Conservation (phyloP, 2,113 vertebrate genomes). For the Neogobius melanostomus region DNA sequence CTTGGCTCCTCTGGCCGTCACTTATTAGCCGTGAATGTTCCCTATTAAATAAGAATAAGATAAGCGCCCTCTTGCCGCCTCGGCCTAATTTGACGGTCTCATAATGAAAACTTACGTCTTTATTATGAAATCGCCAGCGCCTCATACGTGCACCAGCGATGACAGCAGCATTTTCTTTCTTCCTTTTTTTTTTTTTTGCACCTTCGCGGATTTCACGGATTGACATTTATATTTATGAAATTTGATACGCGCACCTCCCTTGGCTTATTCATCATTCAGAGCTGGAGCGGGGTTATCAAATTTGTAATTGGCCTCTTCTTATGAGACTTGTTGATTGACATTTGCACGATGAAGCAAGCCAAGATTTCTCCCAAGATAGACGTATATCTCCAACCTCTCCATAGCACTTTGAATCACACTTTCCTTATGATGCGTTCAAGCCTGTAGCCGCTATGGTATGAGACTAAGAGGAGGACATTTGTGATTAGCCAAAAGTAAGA, state of each 20-base stretch:
- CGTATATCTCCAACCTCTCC: constrained; percentile 10
- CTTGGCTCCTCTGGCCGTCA: constrained; percentile 28
- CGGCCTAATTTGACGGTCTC: constrained; percentile 42
- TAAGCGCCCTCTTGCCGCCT: constrained; percentile 36
- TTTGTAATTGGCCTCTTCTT: constrained; percentile 61
- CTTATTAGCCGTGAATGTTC: constrained; percentile 53
- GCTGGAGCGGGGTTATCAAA: constrained; percentile 42
- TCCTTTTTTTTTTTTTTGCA: background rate
- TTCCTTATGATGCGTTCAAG: constrained; percentile 49
- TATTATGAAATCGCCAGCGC: constrained; percentile 27
- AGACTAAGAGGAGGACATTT: constrained; percentile 18
- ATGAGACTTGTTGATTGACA: constrained; percentile 49
- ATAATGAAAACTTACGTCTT: constrained; percentile 46
- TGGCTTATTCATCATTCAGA: constrained; percentile 51
- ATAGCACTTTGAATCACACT: constrained; percentile 65
- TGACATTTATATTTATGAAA: constrained; percentile 61
- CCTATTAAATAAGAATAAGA: constrained; percentile 55
- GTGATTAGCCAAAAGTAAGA: constrained; percentile 45
- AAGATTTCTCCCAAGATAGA: constrained; percentile 4
- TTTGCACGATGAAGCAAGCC: constrained; percentile 34
- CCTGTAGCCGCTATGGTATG: constrained; percentile 46
- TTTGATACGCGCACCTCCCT: constrained; percentile 25
- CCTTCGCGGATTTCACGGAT: background rate
- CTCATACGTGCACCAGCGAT: constrained; percentile 10
- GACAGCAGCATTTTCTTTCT: constrained; percentile 21